Base-by-base conservation (phyloP, 2,888 invertebrate species). In the Psococerastis gibbosa region DNA sequence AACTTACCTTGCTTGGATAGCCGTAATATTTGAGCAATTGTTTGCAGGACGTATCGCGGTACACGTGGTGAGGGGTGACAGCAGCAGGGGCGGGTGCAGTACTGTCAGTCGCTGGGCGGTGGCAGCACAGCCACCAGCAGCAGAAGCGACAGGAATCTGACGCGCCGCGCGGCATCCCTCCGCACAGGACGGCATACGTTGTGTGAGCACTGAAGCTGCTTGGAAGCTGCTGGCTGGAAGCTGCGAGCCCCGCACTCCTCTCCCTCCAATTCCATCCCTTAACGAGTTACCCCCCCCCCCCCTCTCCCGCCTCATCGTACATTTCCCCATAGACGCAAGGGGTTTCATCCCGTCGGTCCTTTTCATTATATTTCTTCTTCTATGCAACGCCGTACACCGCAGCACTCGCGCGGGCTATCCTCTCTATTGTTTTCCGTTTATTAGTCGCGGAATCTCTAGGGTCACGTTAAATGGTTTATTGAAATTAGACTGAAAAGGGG, bases 231-330 rank as follows among this genome's bases (percentile, higher is more conserved):
- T n/a, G 20, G 22, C 38, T 16, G 38, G 38, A 38, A 18, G 38
- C 38, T 38, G 38, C 38, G 38, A 18, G n/a, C 22, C 18, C 22
- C 38, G 22, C 20, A 38, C 38, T 20, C 17, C 38, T 38, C 20
- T 20, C 38, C 38, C 38, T 38, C n/a, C 38, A 18, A 38, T 38
- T 38, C 38, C n/a, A 38, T 18, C 38, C 38, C 38, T 38, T 38
- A 38, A 38, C 38, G 38, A 38, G 38, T 38, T 20, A 15, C 22
- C 17, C 22, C 20, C 38, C 38, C 20, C 22, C 22, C 38, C 20
- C n/a, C n/a, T 20, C 17, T 38, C 38, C 38, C 6, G 38, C 38
- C 38, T 27, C 8, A 16, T 38, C 20, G n/a, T 38, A 38, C 20
- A 11, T 38, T 38, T 5, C 9, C 9, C 22, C n/a, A 16, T 38